phyloP scores from a whole-genome alignment of 2,797 vertebrate genomes.

The Lithobates sylvaticus region DNA sequence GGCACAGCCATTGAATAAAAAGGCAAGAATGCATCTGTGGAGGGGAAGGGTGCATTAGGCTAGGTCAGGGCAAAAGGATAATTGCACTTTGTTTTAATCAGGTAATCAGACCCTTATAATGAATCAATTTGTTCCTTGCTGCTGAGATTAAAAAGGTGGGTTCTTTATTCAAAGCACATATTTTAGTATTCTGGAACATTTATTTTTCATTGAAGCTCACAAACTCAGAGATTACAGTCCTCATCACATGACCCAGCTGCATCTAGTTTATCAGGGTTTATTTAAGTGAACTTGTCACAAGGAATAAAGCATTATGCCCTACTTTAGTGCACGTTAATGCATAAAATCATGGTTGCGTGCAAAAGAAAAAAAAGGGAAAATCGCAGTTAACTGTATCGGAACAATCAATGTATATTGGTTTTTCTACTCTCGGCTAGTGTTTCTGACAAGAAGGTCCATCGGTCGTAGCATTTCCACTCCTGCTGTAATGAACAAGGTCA shows the following conservation, averaged over 20 bases:
- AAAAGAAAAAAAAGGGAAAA: conserved; percentile 67
- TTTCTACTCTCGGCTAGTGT: conserved; percentile 66
- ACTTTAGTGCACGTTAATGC: conserved; percentile 64
- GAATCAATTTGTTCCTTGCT: no score
- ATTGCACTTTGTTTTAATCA: no score
- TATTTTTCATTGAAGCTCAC: background rate
- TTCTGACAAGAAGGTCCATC: conserved; percentile 70
- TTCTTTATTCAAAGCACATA: background rate
- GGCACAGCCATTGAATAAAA: no score
- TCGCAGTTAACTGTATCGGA: conserved; percentile 67
- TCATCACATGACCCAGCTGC: background rate
- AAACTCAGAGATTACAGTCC: background rate
- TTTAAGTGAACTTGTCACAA: conserved; percentile 10
- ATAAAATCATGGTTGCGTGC: conserved; percentile 70
- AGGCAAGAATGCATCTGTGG: no score
- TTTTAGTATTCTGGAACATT: background rate
- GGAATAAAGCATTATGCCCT: conserved; percentile 48
- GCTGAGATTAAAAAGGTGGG: background rate
- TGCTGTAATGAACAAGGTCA: conserved; percentile 72
- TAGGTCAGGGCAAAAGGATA: no score
- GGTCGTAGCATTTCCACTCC: conserved; percentile 68
- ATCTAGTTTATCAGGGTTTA: background rate
- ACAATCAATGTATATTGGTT: conserved; percentile 75
- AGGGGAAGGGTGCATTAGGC: no score
- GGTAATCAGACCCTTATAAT: no score